Conservation (phyloP, 2,113 vertebrate species). For the Plestiodon gilberti region DNA sequence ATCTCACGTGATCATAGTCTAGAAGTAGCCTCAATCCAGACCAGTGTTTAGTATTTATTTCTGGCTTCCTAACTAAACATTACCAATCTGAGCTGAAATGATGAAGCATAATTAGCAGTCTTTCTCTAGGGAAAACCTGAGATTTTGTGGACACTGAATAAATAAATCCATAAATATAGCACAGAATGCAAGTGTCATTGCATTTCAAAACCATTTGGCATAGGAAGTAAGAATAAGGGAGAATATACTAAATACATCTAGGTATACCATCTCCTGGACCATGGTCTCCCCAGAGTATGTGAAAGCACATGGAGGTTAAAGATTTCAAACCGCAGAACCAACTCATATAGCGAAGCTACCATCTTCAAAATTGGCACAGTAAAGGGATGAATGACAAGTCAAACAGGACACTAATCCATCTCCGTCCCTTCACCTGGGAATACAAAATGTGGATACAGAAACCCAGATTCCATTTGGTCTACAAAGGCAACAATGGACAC, state of each 20-base stretch:
- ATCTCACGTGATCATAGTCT: not conserved
- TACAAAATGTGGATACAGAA: not conserved
- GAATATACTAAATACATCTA: not conserved
- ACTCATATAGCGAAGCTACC: not conserved
- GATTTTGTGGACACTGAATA: not conserved
- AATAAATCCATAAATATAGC: not conserved
- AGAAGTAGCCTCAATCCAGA: not conserved
- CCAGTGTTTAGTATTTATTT: not conserved
- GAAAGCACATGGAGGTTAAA: not conserved
- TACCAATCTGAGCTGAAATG: not conserved
- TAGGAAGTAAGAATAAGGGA: not conserved
- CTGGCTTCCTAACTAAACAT: not conserved
- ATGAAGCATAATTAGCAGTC: not conserved
- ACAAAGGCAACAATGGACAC: not conserved
- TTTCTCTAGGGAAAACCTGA: not conserved
- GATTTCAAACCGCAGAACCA: not conserved
- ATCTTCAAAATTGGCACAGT: not conserved
- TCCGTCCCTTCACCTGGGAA: not conserved
- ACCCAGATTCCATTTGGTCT: not conserved
- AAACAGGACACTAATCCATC: not conserved
- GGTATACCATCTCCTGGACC: not conserved
- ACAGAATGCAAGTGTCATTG: not conserved
- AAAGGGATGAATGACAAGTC: not conserved
- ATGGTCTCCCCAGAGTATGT: not conserved
- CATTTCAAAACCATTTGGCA: not conserved